A percentile compares a stretch with the other conserved stretches of the same genome.
phyloP scores from a whole-genome alignment of 2,888 invertebrate genomes.

The Latrodectus elegans region DNA sequence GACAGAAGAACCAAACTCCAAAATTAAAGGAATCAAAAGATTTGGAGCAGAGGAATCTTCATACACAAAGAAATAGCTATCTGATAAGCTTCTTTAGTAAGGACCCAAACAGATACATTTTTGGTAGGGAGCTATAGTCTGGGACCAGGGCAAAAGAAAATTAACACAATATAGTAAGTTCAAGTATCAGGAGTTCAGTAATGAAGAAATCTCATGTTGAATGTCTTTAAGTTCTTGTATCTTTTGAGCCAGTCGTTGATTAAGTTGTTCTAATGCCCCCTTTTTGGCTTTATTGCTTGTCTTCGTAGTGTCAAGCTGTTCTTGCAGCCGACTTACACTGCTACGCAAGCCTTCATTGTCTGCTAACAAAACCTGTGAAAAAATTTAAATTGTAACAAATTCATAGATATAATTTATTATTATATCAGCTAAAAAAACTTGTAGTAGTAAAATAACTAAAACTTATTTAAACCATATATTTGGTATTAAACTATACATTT shows the following conservation, averaged over 20 bases:
- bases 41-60: conserved; percentile 40
- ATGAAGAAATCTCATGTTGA: conserved; percentile 88
- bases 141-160: conserved; percentile 56
- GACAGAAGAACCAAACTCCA: conserved; percentile 30
- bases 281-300: conserved; percentile 88
- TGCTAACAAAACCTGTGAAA: conserved; percentile 79
- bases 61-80: conserved; percentile 35
- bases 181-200: conserved; percentile 76
- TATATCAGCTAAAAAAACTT: too few relatives aligned
- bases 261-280: conserved; percentile 86
- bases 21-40: conserved; percentile 40
- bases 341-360: conserved; percentile 81
- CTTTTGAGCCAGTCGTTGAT: conserved; percentile 86
- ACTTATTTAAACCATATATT: too few relatives aligned
- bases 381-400: neutral
- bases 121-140: conserved; percentile 64
- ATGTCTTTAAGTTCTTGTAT: conserved; percentile 87
- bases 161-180: conserved; percentile 40
- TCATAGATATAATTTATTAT: too few relatives aligned
- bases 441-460: too few relatives aligned
- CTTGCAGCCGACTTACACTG: conserved; percentile 83
- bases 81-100: conserved; percentile 52
- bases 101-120: conserved; percentile 61
- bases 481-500: too few relatives aligned
- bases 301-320: conserved; percentile 85